Evolutionary conservation across 2,797 vertebrate genomes (phyloP).

Genomic region (Telmatherina bonti): DNA sequence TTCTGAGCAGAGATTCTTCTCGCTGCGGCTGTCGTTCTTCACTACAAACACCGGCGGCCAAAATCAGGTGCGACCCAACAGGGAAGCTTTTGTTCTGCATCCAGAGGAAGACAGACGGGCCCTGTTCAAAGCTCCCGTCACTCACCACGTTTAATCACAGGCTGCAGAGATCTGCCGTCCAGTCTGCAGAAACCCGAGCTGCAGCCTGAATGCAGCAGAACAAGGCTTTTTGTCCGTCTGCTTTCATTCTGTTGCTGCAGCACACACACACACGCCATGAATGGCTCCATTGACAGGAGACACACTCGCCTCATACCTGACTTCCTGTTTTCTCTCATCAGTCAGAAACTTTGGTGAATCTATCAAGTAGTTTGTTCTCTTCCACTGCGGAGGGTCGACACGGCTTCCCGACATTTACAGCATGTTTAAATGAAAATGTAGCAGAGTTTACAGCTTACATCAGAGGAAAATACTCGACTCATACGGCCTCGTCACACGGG

Average conservation of each 20-base stretch:
- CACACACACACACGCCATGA: conserved; percentile 37
- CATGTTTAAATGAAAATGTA: too few species aligned
- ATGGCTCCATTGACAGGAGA: conserved; percentile 45
- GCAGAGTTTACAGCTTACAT: too few species aligned
- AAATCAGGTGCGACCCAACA: conserved; percentile 73
- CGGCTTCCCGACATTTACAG: too few species aligned
- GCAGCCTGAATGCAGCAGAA: conserved; percentile 28
- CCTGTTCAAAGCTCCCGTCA: conserved; percentile 69
- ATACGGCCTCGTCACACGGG: too few species aligned
- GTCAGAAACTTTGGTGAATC: not conserved
- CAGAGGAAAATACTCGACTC: too few species aligned
- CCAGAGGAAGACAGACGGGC: conserved; percentile 46
- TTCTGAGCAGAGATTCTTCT: too few species aligned
- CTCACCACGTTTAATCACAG: conserved; percentile 68
- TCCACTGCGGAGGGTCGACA: too few species aligned
- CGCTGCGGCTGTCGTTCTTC: too few species aligned
- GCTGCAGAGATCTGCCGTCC: conserved; percentile 12
- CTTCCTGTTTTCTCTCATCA: conserved; percentile 11
- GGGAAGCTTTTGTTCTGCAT: conserved; percentile 51
- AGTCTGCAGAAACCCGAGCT: conserved; percentile 13
- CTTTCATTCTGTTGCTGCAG: conserved; percentile 34
- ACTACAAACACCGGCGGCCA: not conserved
- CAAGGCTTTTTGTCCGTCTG: conserved; percentile 23
- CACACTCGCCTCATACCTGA: conserved; percentile 7
- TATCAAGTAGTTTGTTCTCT: too few species aligned